Percentiles rank a stretch among this genome's conserved stretches.
phyloP scores from a whole-genome alignment of 2,797 vertebrate genomes.

The Sebastes alutus region DNA sequence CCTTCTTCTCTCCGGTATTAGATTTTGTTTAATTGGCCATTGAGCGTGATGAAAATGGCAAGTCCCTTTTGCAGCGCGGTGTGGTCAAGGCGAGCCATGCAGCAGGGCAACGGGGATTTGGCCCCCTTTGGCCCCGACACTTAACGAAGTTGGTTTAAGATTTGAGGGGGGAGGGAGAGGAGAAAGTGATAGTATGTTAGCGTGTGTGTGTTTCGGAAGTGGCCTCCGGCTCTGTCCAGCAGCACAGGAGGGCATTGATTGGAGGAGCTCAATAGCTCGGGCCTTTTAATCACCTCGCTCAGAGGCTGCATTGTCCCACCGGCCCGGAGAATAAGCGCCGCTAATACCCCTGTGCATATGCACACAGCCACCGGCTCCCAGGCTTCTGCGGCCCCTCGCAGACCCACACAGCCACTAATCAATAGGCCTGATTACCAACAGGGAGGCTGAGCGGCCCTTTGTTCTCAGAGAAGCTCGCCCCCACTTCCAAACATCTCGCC shows the following conservation, averaged over 20 bases:
- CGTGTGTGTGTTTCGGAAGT: conserved; percentile 68
- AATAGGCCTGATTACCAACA: conserved; percentile 82
- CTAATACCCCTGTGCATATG: conserved; percentile 81
- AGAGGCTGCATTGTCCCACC: conserved; percentile 80
- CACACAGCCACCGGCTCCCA: conserved; percentile 66
- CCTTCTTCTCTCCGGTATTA: conserved; percentile 56
- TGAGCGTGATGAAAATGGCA: conserved; percentile 73
- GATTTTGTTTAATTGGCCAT: conserved; percentile 83
- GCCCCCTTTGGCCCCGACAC: conserved; percentile 35
- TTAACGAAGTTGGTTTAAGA: conserved; percentile 59
- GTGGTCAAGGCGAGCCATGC: conserved; percentile 42
- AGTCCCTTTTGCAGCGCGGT: conserved; percentile 49
- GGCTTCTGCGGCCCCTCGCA: conserved; percentile 55
- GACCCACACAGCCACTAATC: conserved; percentile 74
- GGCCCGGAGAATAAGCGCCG: conserved; percentile 73
- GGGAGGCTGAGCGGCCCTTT: conserved; percentile 61
- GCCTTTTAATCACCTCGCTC: conserved; percentile 82
- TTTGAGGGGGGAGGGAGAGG: background rate
- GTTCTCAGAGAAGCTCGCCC: conserved; percentile 58
- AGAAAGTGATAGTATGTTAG: conserved; percentile 54
- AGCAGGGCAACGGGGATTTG: conserved; percentile 42
- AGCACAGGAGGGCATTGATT: conserved; percentile 80
- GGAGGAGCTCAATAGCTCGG: conserved; percentile 78
- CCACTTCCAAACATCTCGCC: conserved; percentile 38
- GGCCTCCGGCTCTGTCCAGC: conserved; percentile 71